These are phyloP conservation scores for Asteroscopus sphinx DNA, from an alignment of 2,888 invertebrate species.

Conservation along the genomic window DNA sequence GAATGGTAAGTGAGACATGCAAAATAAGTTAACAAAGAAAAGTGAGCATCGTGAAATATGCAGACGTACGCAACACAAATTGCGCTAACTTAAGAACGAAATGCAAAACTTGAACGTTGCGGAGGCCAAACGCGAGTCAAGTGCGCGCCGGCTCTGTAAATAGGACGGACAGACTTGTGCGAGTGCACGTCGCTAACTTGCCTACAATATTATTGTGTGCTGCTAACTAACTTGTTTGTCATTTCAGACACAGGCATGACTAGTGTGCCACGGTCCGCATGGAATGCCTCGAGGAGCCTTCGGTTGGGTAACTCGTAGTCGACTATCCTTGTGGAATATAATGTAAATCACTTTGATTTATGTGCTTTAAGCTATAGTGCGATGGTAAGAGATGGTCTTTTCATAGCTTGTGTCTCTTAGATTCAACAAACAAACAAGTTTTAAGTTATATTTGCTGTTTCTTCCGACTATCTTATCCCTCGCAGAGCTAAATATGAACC, in stretches of 20 bases:
- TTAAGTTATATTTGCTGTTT: too few relatives aligned
- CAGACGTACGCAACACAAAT: constrained; percentile 81
- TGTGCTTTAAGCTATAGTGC: constrained; percentile 31
- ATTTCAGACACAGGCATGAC: constrained; percentile 64
- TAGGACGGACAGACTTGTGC: constrained; percentile 70
- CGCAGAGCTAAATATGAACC: too few relatives aligned
- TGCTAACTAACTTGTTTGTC: constrained; percentile 74
- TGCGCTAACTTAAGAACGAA: constrained; percentile 81
- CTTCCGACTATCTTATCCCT: too few relatives aligned
- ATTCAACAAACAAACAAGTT: too few relatives aligned
- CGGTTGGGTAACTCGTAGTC: constrained; percentile 44
- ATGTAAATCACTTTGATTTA: constrained; percentile 54
- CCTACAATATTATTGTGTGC: constrained; percentile 72
- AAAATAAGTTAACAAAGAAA: constrained; percentile 71
- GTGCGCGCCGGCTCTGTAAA: constrained; percentile 73
- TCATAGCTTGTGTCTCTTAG: neutral
- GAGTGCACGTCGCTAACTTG: constrained; percentile 63
- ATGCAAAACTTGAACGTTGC: constrained; percentile 79
- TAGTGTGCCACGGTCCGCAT: constrained; percentile 55
- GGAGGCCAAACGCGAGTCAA: constrained; percentile 79
- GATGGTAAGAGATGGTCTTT: constrained; percentile 22
- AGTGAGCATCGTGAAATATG: constrained; percentile 71
- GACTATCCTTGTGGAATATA: constrained; percentile 46
- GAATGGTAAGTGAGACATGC: constrained; percentile 59
- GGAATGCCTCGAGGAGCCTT: constrained; percentile 61